phyloP scores from a whole-genome alignment of 37 sponge, comb jelly and placozoan genomes.

The Cliona cf. orientalis region DNA sequence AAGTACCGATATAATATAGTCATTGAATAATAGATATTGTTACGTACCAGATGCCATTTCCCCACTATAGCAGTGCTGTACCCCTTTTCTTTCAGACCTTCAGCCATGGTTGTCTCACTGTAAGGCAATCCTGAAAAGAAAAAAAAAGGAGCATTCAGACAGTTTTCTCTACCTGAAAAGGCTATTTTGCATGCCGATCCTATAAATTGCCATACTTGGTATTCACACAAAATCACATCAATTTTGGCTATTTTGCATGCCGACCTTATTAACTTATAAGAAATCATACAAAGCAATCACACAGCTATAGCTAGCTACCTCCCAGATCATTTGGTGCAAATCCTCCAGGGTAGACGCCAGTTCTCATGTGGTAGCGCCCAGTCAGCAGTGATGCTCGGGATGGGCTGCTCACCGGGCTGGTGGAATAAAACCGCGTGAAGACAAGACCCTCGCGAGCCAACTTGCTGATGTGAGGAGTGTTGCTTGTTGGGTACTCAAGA shows the following conservation, averaged over 20 bases:
- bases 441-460: slow-evolving; percentile 48
- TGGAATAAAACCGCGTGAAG: slow-evolving; percentile 59
- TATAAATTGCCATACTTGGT: background rate
- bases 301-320: slow-evolving; percentile 28
- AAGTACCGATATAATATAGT: background rate
- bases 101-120: slow-evolving; percentile 68
- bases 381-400: slow-evolving; percentile 69
- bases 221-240: background rate
- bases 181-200: background rate
- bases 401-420: slow-evolving; percentile 61
- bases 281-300: background rate
- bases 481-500: slow-evolving; percentile 52
- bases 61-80: slow-evolving; percentile 71
- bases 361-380: slow-evolving; percentile 62
- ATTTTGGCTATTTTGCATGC: background rate
- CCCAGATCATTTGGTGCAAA: slow-evolving; percentile 46
- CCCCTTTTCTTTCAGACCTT: slow-evolving; percentile 58
- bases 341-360: slow-evolving; percentile 69
- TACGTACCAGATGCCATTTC: slow-evolving; percentile 72
- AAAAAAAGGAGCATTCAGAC: background rate
- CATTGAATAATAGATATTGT: background rate
- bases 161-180: background rate
- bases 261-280: background rate
- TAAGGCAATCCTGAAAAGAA: slow-evolving; percentile 46
- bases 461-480: slow-evolving; percentile 52